Base-by-base conservation (phyloP, 2,888 invertebrate species). In the Agrochola lota region DNA sequence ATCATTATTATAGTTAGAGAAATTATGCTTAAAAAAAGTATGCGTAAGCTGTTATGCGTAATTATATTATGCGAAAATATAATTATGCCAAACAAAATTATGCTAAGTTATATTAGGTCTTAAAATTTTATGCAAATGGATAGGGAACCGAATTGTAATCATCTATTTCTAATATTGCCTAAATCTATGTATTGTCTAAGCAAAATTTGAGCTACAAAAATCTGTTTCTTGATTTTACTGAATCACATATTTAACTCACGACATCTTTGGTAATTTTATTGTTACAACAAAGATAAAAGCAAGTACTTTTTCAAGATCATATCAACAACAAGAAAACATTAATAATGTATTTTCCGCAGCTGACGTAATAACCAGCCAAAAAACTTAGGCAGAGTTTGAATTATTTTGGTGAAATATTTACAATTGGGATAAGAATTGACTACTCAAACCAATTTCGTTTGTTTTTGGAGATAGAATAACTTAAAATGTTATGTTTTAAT, bases 371-470 rank as follows among this genome's bases (percentile, higher is more conserved):
- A 6, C 9, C 46, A 74, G 12, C 43, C 30, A 73, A 59, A 74
- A 74, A 74, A 35, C 15, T 46, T n/a, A 26, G 35, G 46, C 35
- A 9, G 17, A 15, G 23, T 74, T 30, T 35, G n/a, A 40, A 23
- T 9, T 30, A 52, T 46, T 30, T 75, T 75, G 23, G 15, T 75
- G 23, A 9, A 35, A 74, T 43, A 43, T 11, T 74, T 57, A n/a
- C 30, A n/a, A 12, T 30, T 2, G n/a, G 49, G n/a, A 35, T 71
- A 49, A 20, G n/a, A 15, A n/a, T 69, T 35, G 12, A 20, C n/a
- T n/a, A 11, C 30, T 3, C 23, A 66, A 66, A 71, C n/a, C 35
- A 35, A 35, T 71, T 71, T 46, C 6, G 2, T 49, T 71, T 5
- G 69, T 49, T 69, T 69, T 43, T n/a, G 1, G n/a, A 69, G 20